These are phyloP conservation scores for Deilephila porcellus DNA, from an alignment of 2,888 invertebrate species.

Conservation along the genomic window DNA sequence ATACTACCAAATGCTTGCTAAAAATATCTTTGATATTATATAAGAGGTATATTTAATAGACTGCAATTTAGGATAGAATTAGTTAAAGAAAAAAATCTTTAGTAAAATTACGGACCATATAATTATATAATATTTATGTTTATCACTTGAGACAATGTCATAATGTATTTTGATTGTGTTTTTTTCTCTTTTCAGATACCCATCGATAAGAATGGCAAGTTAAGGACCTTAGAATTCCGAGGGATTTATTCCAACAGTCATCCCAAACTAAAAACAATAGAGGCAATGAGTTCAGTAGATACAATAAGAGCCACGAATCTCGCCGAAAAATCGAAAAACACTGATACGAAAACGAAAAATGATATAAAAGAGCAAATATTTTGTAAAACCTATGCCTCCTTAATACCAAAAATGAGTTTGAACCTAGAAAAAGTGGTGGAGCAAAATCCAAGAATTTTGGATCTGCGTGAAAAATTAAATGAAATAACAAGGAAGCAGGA, in stretches of 20 bases:
- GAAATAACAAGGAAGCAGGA: conserved; percentile 78
- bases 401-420: conserved; percentile 79
- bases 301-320: conserved; percentile 53
- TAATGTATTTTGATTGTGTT: conserved; percentile 33
- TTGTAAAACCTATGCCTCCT: conserved; percentile 69
- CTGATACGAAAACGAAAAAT: conserved; percentile 60
- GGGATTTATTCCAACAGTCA: conserved; percentile 66
- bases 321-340: conserved; percentile 51
- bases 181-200: conserved; percentile 73
- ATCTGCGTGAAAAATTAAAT: conserved; percentile 77
- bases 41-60: too few species aligned
- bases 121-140: too few species aligned
- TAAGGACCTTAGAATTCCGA: conserved; percentile 70
- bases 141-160: not conserved
- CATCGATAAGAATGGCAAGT: conserved; percentile 76
- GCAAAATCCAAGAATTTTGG: conserved; percentile 77
- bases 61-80: too few species aligned
- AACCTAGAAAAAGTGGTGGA: conserved; percentile 74
- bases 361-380: conserved; percentile 66
- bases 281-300: conserved; percentile 56
- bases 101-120: too few species aligned
- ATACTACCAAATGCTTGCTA: too few species aligned
- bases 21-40: too few species aligned
- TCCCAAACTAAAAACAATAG: conserved; percentile 64
- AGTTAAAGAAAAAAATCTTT: too few species aligned